These are phyloP conservation scores for Megaptera novaeangliae DNA, from an alignment of 2,113 vertebrate genomes.

Conservation along the genomic window DNA sequence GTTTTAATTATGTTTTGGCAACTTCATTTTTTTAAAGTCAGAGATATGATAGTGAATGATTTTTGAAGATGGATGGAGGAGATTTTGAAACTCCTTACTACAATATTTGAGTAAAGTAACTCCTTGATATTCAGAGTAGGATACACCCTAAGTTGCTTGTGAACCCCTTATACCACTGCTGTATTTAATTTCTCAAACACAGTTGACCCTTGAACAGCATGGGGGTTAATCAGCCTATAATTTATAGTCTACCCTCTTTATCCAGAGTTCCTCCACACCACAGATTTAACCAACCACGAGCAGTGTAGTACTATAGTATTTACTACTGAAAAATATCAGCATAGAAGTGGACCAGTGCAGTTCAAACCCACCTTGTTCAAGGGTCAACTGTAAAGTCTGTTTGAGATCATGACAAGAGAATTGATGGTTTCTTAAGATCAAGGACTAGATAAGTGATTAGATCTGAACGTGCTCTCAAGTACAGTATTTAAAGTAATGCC, in stretches of 20 bases:
- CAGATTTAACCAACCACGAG: background rate
- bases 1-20: background rate
- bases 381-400: background rate
- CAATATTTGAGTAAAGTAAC: background rate
- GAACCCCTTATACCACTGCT: background rate
- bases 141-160: background rate
- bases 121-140: background rate
- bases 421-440: background rate
- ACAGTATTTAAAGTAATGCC: background rate
- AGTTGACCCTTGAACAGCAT: background rate
- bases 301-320: background rate
- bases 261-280: background rate
- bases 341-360: background rate
- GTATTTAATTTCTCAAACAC: background rate
- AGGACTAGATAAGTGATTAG: background rate
- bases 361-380: background rate
- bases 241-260: background rate
- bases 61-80: background rate
- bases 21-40: background rate
- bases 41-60: background rate
- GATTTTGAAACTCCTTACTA: background rate
- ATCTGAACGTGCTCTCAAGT: background rate
- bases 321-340: background rate
- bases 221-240: background rate
- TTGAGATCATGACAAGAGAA: background rate